Conservation (phyloP, 2,888 invertebrate species). For the Molanna angustata region DNA sequence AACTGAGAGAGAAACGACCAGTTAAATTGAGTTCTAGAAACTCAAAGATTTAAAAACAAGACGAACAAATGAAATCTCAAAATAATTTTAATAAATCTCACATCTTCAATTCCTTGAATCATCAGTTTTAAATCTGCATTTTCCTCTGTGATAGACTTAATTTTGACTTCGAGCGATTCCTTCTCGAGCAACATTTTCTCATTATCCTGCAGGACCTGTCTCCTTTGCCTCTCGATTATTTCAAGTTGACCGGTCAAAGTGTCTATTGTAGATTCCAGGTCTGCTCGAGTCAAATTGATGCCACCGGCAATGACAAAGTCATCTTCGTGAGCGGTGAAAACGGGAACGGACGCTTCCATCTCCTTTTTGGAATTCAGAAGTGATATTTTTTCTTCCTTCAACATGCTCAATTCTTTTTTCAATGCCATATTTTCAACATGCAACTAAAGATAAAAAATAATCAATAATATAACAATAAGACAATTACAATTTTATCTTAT, state of each 20-base stretch:
- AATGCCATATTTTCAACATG: not conserved
- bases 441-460: constrained; percentile 8
- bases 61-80: no score
- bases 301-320: constrained; percentile 1
- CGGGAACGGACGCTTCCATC: not conserved
- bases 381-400: constrained; percentile 4
- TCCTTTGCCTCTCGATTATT: constrained; percentile 47
- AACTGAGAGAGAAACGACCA: no score
- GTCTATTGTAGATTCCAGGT: constrained; percentile 46
- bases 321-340: not conserved
- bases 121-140: constrained; percentile 43
- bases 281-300: not conserved
- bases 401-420: constrained; percentile 1
- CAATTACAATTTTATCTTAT: no score
- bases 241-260: constrained; percentile 49
- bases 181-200: constrained; percentile 51
- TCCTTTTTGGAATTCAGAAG: constrained; percentile 1
- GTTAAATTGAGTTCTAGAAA: no score
- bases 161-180: constrained; percentile 47
- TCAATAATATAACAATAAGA: not conserved
- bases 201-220: constrained; percentile 51
- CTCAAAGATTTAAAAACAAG: no score
- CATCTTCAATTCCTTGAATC: constrained; percentile 21
- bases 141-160: constrained; percentile 45
- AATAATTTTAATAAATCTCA: no score